phyloP scores from a whole-genome alignment of 2,113 vertebrate genomes.

The Danionella cerebrum region DNA sequence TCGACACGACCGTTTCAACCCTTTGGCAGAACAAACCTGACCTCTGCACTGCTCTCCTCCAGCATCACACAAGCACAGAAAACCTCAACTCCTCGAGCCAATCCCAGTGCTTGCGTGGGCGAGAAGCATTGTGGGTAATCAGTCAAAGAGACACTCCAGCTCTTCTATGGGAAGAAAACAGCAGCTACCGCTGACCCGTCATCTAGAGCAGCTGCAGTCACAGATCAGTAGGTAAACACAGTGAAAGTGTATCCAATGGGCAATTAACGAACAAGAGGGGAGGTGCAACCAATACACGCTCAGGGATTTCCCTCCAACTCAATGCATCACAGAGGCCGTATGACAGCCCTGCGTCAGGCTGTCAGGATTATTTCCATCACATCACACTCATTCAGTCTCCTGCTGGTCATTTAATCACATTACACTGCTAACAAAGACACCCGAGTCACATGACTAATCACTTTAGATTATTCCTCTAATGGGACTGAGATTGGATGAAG shows the following conservation, averaged over 20 bases:
- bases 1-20: neutral
- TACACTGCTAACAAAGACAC: conserved; percentile 58
- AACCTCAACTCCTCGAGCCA: conserved; percentile 4
- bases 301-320: conserved; percentile 27
- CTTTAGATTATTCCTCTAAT: conserved; percentile 53
- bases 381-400: conserved; percentile 65
- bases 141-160: conserved; percentile 29
- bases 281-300: conserved; percentile 20
- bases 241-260: conserved; percentile 37
- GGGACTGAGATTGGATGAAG: conserved; percentile 34
- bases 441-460: conserved; percentile 48
- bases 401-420: conserved; percentile 71
- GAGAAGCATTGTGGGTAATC: conserved; percentile 29
- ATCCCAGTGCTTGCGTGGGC: conserved; percentile 23
- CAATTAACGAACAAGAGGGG: conserved; percentile 38
- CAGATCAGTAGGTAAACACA: conserved; percentile 31
- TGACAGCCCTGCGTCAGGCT: conserved; percentile 27
- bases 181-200: conserved; percentile 35
- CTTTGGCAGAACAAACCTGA: neutral
- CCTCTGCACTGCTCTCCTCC: conserved; percentile 1
- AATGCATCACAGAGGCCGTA: conserved; percentile 32
- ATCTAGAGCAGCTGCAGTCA: conserved; percentile 35
- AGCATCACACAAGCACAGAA: conserved; percentile 1
- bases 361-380: conserved; percentile 65
- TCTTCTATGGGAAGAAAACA: conserved; percentile 20